Percentiles rank a stretch among this genome's conserved stretches.
These are phyloP conservation scores for Calliphora vicina DNA, from an alignment of 1,140 invertebrate species.

Conservation along the genomic window DNA sequence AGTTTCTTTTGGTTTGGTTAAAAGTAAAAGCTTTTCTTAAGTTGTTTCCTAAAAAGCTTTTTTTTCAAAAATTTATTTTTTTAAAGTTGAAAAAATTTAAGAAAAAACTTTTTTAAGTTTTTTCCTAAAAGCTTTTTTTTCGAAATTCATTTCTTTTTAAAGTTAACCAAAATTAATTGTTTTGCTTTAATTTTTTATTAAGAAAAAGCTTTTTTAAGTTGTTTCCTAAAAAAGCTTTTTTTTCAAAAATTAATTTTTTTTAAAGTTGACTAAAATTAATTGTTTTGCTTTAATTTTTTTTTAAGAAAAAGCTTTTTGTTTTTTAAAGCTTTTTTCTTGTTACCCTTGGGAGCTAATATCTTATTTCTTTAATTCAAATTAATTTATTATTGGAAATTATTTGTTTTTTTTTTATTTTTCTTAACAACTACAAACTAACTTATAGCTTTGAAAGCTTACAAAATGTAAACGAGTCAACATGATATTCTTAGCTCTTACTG, in stretches of 20 bases:
- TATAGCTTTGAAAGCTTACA: slow-evolving; percentile 29
- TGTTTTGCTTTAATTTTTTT: no score
- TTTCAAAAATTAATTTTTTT: not conserved
- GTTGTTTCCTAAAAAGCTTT: not conserved
- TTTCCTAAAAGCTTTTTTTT: not conserved
- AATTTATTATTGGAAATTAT: not conserved
- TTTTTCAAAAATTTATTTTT: not conserved
- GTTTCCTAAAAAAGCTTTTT: not conserved
- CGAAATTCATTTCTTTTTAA: not conserved
- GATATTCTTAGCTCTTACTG: no score
- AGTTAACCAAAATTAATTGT: not conserved
- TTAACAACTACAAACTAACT: slow-evolving; percentile 2
- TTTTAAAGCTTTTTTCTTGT: not conserved
- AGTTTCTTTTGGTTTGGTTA: no score
- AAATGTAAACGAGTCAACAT: not conserved
- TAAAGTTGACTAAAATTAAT: not conserved
- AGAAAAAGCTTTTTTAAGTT: not conserved
- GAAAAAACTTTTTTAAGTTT: not conserved
- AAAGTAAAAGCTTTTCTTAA: no score
- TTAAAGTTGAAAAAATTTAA: not conserved
- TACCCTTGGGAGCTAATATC: not conserved
- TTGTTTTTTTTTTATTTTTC: not conserved
- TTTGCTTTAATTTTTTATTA: no score
- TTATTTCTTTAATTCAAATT: not conserved
- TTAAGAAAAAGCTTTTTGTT: not conserved